Conservation (phyloP, 1,140 invertebrate species). For the Procambarus virginalis region DNA sequence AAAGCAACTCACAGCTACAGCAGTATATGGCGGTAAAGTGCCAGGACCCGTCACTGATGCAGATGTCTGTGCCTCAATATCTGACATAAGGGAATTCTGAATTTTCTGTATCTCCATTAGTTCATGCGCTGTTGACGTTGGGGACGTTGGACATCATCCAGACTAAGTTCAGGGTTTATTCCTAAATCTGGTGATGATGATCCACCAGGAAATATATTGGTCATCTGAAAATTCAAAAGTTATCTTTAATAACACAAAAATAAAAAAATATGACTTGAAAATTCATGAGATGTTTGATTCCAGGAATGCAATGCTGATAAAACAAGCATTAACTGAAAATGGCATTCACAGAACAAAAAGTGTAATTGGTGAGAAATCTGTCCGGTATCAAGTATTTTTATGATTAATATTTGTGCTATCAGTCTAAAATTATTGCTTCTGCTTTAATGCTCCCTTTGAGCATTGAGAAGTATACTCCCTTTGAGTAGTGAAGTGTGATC, state of each 20-base stretch:
- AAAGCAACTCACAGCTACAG: constrained; percentile 39
- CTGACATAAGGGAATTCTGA: constrained; percentile 50
- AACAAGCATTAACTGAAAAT: too few relatives aligned
- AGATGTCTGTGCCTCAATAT: constrained; percentile 19
- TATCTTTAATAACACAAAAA: neutral
- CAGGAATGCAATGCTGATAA: too few relatives aligned
- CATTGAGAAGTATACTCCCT: too few relatives aligned
- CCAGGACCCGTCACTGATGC: constrained; percentile 36
- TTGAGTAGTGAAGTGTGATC: too few relatives aligned
- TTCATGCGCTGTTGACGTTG: constrained; percentile 40
- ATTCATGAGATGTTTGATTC: too few relatives aligned
- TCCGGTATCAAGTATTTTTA: too few relatives aligned
- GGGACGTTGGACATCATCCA: constrained; percentile 37
- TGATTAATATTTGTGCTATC: too few relatives aligned
- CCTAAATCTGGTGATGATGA: constrained; percentile 22
- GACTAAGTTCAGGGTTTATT: neutral
- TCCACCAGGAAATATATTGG: constrained; percentile 24
- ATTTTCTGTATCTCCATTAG: constrained; percentile 59
- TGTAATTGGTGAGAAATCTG: too few relatives aligned
- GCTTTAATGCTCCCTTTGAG: too few relatives aligned
- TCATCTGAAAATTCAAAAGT: constrained; percentile 30
- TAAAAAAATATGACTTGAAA: too few relatives aligned
- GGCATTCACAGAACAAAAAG: too few relatives aligned
- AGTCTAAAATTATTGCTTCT: too few relatives aligned
- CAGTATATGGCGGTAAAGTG: constrained; percentile 42